Conservation (phyloP, 30 jellyfish, hydroid and myxozoan genomes). For the Pseudorhiza aurosa region DNA sequence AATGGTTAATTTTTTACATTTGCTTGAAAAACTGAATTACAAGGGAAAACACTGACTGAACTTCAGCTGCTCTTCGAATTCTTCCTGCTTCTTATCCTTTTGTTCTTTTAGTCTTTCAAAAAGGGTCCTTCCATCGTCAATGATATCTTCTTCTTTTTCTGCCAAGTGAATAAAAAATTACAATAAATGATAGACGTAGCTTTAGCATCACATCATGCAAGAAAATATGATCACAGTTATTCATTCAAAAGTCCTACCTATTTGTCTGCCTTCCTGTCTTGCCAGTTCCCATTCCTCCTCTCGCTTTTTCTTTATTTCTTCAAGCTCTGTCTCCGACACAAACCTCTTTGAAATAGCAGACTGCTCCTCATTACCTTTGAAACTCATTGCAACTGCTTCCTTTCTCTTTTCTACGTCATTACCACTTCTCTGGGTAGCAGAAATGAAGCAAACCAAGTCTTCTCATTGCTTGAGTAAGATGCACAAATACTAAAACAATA, state of each 20-base stretch:
- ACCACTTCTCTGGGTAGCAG: neutral
- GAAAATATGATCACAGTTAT: no score
- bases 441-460: neutral
- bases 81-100: slow-evolving; percentile 92
- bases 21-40: neutral
- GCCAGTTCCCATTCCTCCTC: slow-evolving; percentile 97
- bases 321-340: slow-evolving; percentile 92
- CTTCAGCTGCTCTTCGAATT: slow-evolving; percentile 86
- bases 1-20: no score
- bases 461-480: no score
- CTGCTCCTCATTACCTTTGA: slow-evolving; percentile 17
- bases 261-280: slow-evolving; percentile 77
- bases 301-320: slow-evolving; percentile 87
- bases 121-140: slow-evolving; percentile 78
- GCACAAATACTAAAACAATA: no score
- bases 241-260: slow-evolving; percentile 67
- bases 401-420: neutral
- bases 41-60: slow-evolving; percentile 60
- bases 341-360: slow-evolving; percentile 60
- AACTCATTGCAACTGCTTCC: slow-evolving; percentile 16
- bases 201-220: no score
- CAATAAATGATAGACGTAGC: neutral
- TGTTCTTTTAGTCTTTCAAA: slow-evolving; percentile 92
- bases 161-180: neutral
- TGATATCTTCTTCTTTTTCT: slow-evolving; percentile 62